phyloP scores from a whole-genome alignment of 2,113 vertebrate genomes.

The Callocephalon fimbriatum region DNA sequence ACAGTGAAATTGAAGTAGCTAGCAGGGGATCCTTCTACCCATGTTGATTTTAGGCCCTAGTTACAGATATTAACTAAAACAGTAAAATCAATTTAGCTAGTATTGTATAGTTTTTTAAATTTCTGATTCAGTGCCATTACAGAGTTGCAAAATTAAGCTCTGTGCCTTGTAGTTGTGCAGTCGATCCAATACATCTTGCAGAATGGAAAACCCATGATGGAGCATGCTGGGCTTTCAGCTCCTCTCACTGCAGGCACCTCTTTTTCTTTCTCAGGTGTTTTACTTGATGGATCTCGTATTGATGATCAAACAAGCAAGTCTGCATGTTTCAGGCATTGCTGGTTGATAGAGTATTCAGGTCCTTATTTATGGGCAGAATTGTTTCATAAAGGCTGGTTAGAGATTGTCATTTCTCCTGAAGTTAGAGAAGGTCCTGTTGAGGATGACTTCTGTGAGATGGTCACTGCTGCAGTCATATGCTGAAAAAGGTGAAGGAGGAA shows the following conservation, averaged over 20 bases:
- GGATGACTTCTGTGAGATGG: background rate
- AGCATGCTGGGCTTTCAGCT: background rate
- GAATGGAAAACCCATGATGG: fast-evolving
- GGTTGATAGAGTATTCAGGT: background rate
- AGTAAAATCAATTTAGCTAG: background rate
- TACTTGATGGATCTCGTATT: background rate
- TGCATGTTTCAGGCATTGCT: background rate
- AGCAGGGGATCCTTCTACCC: background rate
- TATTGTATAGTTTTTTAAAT: background rate
- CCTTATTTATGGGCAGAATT: background rate
- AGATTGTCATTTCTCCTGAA: background rate
- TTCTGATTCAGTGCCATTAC: background rate
- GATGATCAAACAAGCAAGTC: background rate
- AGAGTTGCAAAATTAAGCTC: background rate
- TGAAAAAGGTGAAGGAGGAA: background rate
- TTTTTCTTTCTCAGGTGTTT: background rate
- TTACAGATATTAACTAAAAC: background rate
- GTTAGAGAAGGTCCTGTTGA: background rate
- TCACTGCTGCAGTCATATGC: background rate
- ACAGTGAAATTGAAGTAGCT: background rate
- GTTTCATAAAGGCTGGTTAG: background rate
- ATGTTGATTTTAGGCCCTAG: background rate
- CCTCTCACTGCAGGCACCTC: background rate
- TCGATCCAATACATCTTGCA: fast-evolving
- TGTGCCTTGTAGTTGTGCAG: background rate